These are phyloP conservation scores for Aethes cnicana DNA, from an alignment of 2,888 invertebrate species.

Conservation along the genomic window DNA sequence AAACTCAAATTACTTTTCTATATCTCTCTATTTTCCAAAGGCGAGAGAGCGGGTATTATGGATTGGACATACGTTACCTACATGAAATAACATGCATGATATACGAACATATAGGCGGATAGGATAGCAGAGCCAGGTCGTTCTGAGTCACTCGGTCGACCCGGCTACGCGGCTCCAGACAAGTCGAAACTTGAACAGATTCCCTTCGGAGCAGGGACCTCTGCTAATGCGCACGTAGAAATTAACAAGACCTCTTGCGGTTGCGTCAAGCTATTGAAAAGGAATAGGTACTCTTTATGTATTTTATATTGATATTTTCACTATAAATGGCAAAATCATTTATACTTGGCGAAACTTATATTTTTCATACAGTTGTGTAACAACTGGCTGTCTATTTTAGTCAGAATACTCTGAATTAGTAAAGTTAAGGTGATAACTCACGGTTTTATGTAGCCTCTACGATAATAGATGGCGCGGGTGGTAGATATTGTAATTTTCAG, in stretches of 20 bases:
- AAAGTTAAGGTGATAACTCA: too few relatives aligned
- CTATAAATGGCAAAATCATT: not conserved
- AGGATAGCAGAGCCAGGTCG: not conserved
- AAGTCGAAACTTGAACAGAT: constrained; percentile 66
- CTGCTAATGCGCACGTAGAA: too few relatives aligned
- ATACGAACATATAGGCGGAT: not conserved
- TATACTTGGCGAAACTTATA: not conserved
- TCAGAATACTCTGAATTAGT: constrained; percentile 56
- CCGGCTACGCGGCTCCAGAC: constrained; percentile 48
- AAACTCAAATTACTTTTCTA: too few relatives aligned
- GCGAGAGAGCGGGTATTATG: too few relatives aligned
- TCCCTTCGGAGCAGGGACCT: constrained; percentile 3
- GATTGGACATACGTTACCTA: not conserved
- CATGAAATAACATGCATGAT: not conserved
- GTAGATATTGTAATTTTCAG: too few relatives aligned
- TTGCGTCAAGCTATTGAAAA: not conserved
- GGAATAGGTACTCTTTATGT: not conserved
- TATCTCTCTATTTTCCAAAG: too few relatives aligned
- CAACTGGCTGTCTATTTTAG: constrained; percentile 33
- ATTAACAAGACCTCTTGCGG: not conserved
- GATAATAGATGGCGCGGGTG: too few relatives aligned
- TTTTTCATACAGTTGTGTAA: not conserved
- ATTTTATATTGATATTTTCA: too few relatives aligned
- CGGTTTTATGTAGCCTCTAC: too few relatives aligned
- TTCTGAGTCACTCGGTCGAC: constrained; percentile 18